These are phyloP conservation scores for Nannoperca obscura DNA, from an alignment of 2,797 vertebrate genomes.

Conservation along the genomic window DNA sequence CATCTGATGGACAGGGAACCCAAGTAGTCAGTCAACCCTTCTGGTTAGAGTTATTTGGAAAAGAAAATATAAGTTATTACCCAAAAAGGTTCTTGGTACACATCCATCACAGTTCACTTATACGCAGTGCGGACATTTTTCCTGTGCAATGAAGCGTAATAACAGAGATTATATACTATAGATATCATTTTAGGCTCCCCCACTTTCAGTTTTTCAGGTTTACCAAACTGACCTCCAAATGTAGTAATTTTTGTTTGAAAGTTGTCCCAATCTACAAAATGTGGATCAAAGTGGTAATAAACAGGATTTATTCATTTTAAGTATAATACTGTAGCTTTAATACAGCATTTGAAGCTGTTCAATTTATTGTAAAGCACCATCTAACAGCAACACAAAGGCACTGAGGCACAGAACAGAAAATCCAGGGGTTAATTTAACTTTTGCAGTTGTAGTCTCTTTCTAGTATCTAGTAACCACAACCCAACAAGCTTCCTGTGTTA, in stretches of 20 bases:
- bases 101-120: neutral
- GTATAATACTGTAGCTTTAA: neutral
- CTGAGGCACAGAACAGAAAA: neutral
- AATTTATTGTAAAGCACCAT: neutral
- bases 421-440: neutral
- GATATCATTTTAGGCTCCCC: neutral
- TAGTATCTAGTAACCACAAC: conserved; percentile 38
- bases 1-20: neutral
- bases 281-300: neutral
- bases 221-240: neutral
- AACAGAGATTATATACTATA: neutral
- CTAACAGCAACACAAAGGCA: neutral
- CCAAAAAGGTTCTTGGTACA: neutral
- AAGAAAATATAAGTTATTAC: neutral
- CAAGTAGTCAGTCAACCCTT: neutral
- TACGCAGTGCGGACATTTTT: neutral
- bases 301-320: neutral
- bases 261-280: neutral
- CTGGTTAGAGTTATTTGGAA: neutral
- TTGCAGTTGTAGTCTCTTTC: conserved; percentile 12
- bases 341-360: neutral
- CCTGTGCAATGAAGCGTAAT: neutral
- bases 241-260: neutral
- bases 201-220: neutral
- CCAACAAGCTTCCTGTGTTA: conserved; percentile 44